Base-by-base conservation (phyloP, 2,113 vertebrate genomes). In the Ageneiosus marmoratus region DNA sequence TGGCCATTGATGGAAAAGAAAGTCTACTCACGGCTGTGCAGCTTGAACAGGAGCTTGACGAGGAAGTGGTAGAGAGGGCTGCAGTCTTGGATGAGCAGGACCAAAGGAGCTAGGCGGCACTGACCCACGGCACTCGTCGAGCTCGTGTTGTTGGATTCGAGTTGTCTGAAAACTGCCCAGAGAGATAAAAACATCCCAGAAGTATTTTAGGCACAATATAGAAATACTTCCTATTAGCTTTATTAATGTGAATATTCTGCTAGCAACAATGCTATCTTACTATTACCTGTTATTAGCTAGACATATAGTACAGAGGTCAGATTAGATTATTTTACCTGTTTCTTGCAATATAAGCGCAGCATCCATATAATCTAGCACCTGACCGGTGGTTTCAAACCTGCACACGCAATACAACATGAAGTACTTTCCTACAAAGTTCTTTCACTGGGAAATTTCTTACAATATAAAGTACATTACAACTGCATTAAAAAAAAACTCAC, bases 31-130 rank as follows among this genome's bases (percentile, higher is more conserved):
- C 98, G 95, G 76, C 96, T 93, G 90, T 99, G 98, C 24, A 99
- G 95, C 80, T 97, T 96, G 91, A 99, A 99, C 94, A 99, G 89
- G 27, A 98, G 86, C 86, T 94, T 96, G 85, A 99, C 98, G 0
- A 94, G 91, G 90, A 97, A 97, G 93, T 99, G 96, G 91, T 99
- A 99, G 51, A 99, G 96, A 65, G 95, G 96, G 89, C 97, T 98
- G 92, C 96, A 97, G 94, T 99, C 98, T 91, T 96, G 97, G 81
- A 98, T 95, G 87, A 98, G 95, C 58, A 96, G 97, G 81, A 99
- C 98, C 88, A 99, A 96, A 0, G 98, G 98, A 0, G 97, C 95
- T 91, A 99, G 94, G 51, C 98, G 93, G 88, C 98, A 99, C 90
- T 98, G 96, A 24, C 98, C 97, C 0, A 97, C 95, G 0, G 94